Conservation (phyloP, 2,113 vertebrate species). For the Vireo altiloquus region DNA sequence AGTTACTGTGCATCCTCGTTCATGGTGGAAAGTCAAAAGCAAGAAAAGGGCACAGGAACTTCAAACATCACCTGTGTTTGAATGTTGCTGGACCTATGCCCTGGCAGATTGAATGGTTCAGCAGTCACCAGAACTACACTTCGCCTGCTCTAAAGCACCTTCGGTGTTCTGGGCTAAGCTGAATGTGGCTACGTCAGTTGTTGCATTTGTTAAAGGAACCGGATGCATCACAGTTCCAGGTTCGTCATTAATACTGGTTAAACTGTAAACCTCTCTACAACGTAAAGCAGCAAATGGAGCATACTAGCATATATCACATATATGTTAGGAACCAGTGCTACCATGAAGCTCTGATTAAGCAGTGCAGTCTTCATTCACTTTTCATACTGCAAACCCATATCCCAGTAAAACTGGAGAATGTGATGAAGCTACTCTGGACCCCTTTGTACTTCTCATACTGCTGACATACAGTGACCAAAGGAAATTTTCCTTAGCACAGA, state of each 20-base stretch:
- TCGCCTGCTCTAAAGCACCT: not conserved
- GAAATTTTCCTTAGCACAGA: not conserved
- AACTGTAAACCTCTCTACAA: not conserved
- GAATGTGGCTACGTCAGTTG: not conserved
- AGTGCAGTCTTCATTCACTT: not conserved
- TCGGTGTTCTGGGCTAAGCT: not conserved
- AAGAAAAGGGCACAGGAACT: not conserved
- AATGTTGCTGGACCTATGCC: not conserved
- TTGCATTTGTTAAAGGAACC: not conserved
- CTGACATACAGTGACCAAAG: not conserved
- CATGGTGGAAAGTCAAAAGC: not conserved
- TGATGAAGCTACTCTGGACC: not conserved
- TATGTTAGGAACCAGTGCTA: not conserved
- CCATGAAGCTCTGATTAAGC: not conserved
- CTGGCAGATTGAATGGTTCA: not conserved
- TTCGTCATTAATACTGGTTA: not conserved
- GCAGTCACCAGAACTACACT: not conserved
- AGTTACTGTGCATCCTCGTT: not conserved
- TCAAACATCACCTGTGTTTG: not conserved
- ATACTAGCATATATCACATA: not conserved
- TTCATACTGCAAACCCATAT: not conserved
- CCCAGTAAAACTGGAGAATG: not conserved
- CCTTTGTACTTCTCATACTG: not conserved
- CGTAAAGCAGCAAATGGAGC: not conserved
- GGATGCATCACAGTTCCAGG: not conserved